Evolutionary conservation across 2,888 invertebrate genomes (phyloP).

Genomic region (Plebejus melissa): DNA sequence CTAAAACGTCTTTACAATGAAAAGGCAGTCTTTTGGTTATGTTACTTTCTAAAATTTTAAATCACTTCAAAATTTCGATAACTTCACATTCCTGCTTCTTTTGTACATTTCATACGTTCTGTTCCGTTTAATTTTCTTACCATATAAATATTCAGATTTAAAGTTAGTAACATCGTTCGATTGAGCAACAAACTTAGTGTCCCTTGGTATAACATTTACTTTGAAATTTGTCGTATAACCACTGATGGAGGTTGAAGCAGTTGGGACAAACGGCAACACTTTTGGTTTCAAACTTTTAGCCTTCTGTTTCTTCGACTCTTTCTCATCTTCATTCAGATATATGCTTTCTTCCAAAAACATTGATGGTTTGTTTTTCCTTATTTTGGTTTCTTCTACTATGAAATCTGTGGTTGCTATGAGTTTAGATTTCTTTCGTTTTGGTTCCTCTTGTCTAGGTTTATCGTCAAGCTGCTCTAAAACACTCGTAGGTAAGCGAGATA

Average conservation of each 20-base stretch:
- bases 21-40: neutral
- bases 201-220: conserved; percentile 56
- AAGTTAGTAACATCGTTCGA: conserved; percentile 51
- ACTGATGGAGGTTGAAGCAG: conserved; percentile 56
- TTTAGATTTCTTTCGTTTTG: conserved; percentile 42
- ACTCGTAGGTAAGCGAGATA: conserved; percentile 56
- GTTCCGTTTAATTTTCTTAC: conserved; percentile 56
- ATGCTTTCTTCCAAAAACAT: conserved; percentile 68
- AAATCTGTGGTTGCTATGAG: conserved; percentile 60
- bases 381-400: conserved; percentile 52
- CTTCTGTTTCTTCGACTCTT: conserved; percentile 33
- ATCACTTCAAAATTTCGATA: conserved; percentile 59
- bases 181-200: conserved; percentile 59
- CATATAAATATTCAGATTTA: conserved; percentile 54
- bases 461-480: conserved; percentile 56
- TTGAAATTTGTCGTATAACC: conserved; percentile 68
- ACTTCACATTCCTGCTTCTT: conserved; percentile 54
- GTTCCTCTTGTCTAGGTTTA: conserved; percentile 44
- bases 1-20: neutral
- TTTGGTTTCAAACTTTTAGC: conserved; percentile 31
- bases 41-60: neutral
- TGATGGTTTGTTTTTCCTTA: conserved; percentile 60
- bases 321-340: conserved; percentile 52
- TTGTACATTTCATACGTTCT: conserved; percentile 61
- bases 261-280: conserved; percentile 62